These are phyloP conservation scores for Drosophila navojoa DNA, from an alignment of 1,140 invertebrate genomes.

Conservation along the genomic window DNA sequence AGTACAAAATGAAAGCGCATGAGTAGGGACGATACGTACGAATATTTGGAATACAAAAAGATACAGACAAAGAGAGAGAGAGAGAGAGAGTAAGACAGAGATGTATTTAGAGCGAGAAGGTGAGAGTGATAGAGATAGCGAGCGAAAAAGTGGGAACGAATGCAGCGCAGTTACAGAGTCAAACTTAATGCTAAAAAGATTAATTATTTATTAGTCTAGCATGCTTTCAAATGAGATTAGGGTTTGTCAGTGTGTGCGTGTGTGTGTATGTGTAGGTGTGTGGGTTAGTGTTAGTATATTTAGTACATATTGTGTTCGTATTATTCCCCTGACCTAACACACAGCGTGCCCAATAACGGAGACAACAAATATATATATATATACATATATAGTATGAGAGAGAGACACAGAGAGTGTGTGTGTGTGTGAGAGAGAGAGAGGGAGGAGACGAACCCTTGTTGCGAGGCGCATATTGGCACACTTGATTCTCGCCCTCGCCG, in stretches of 20 bases:
- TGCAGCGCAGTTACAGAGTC: not conserved
- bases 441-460: slow-evolving; percentile 24
- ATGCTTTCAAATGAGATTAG: not conserved
- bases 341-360: slow-evolving; percentile 3
- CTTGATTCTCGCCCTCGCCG: slow-evolving; percentile 21
- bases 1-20: not conserved
- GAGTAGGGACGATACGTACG: too few relatives aligned
- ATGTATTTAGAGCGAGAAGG: not conserved
- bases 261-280: not conserved
- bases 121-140: not conserved
- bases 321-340: not conserved
- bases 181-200: not conserved
- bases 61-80: not conserved
- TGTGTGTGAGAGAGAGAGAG: slow-evolving; percentile 6
- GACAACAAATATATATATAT: too few relatives aligned
- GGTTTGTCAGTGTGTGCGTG: not conserved
- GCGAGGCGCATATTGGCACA: not conserved
- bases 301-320: not conserved
- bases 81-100: not conserved
- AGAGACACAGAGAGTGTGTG: not conserved
- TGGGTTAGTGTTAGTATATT: not conserved
- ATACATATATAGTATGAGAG: not conserved
- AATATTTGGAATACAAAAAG: not conserved
- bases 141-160: not conserved
- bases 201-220: not conserved